A percentile compares a stretch with the other conserved stretches of the same genome.
phyloP scores from a whole-genome alignment of 2,797 vertebrate species.

The Pangasius macronema region DNA sequence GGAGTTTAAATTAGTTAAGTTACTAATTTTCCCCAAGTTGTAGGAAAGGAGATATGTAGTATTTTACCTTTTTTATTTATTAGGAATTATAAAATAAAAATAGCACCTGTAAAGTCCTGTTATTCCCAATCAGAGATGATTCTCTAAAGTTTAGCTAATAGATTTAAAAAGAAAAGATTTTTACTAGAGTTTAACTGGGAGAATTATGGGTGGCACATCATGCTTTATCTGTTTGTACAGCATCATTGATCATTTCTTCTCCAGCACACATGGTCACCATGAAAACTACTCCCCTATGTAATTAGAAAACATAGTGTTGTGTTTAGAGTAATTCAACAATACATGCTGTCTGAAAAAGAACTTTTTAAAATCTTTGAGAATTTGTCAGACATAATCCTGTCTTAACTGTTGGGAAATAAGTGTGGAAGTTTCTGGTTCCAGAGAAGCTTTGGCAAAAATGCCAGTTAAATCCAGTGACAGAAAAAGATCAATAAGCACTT shows the following conservation, averaged over 20 bases:
- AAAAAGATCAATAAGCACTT: conserved; percentile 66
- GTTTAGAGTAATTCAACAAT: background rate
- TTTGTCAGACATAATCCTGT: conserved; percentile 3
- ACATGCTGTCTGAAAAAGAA: background rate
- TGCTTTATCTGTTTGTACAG: conserved; percentile 29
- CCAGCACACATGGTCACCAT: background rate
- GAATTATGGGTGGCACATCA: background rate
- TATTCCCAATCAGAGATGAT: background rate
- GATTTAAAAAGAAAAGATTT: background rate
- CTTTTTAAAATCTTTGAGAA: background rate
- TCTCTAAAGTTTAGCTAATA: background rate
- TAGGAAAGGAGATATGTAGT: background rate
- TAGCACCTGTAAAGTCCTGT: background rate
- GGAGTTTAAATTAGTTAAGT: background rate
- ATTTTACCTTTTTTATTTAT: background rate
- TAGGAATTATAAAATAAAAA: background rate
- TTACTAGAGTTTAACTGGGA: background rate
- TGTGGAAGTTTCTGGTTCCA: conserved; percentile 41
- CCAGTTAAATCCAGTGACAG: conserved; percentile 72
- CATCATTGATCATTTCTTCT: background rate
- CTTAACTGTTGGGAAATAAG: conserved; percentile 38
- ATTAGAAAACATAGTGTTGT: conserved; percentile 7
- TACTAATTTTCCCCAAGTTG: background rate
- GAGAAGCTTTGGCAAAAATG: conserved; percentile 61
- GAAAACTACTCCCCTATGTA: background rate